A percentile compares a stretch with the other conserved stretches of the same genome.
Evolutionary conservation across 2,888 invertebrate genomes (phyloP).

Genomic region (Parnassius apollo): DNA sequence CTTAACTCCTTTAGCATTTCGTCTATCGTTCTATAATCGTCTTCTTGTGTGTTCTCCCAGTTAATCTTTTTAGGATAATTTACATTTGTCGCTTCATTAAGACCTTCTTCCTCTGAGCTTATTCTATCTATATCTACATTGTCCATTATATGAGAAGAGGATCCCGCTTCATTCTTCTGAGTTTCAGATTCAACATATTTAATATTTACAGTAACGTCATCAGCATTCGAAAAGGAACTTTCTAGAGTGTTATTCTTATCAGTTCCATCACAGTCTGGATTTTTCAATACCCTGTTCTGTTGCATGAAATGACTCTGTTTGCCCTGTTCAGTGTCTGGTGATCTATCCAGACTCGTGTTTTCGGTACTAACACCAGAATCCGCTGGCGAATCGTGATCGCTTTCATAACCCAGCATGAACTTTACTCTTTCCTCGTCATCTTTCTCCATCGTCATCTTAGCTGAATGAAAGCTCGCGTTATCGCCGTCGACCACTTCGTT

Average conservation of each 20-base stretch:
- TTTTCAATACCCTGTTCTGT: conserved; percentile 69
- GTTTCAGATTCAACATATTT: conserved; percentile 56
- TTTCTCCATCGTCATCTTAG: conserved; percentile 54
- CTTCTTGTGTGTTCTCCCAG: conserved; percentile 38
- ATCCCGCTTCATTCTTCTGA: conserved; percentile 60
- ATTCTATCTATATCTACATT: conserved; percentile 51
- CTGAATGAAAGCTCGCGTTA: conserved; percentile 61
- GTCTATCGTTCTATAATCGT: conserved; percentile 59
- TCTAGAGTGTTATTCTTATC: conserved; percentile 51
- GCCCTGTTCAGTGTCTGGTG: conserved; percentile 80
- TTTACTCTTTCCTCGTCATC: conserved; percentile 61
- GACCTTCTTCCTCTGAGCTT: conserved; percentile 49
- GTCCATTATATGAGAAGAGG: conserved; percentile 41
- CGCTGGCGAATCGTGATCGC: conserved; percentile 70
- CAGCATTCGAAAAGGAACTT: conserved; percentile 58
- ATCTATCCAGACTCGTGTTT: conserved; percentile 85
- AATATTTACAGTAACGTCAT: conserved; percentile 54
- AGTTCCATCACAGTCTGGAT: conserved; percentile 47
- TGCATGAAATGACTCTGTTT: conserved; percentile 64
- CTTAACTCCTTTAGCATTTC: conserved; percentile 62
- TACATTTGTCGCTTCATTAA: conserved; percentile 42
- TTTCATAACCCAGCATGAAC: conserved; percentile 75
- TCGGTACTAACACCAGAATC: conserved; percentile 88
- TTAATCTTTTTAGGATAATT: conserved; percentile 46
- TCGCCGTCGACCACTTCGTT: conserved; percentile 46